Base-by-base conservation (phyloP, 2,888 invertebrate species). In the Drosophila nr. perissopoda region DNA sequence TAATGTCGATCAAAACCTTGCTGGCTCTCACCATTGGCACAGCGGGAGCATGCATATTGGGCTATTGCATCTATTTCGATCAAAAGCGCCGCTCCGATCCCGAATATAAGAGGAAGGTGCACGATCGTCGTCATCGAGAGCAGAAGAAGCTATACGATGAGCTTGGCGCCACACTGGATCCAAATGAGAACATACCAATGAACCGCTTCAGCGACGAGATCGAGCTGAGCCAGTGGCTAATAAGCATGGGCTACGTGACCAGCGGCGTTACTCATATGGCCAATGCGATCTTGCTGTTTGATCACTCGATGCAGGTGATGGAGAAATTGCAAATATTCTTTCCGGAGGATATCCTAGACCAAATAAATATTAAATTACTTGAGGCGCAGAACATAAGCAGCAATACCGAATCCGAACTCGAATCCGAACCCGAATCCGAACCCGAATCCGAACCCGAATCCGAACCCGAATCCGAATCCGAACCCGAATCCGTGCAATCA, bases 41-140 rank as follows among this genome's bases (percentile, higher is more conserved):
- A 0, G 69, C 69, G 3, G 38, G 67, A 2, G 80, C 65, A 7
- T 13, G 63, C 1, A n/a, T 75, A 0, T 4, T 80, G 4, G 70
- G 67, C 18, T 75, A 65, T 36, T 83, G 83, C 53, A 48, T 82
- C 4, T 83, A 83, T n/a, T 83, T 53, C 2, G 82, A 83, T 38
- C 51, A 53, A 4, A 80, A 80, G 57, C 80, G 83, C 29, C 77
- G 74, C 16, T 33, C 53, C 0, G 72, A 80, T 56, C 83, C 80
- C 16, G 61, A 73, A 0, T 83, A 82, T 34, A 73, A 51, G 6
- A 38, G 31, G 0, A 80, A 77, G 25, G 42, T 83, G 11, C 74
- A 65, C 49, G 18, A 67, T 4, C 81, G 81, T 0, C 76, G 74
- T 0, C 65, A 51, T 18, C 42, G 29, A 0, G 4, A 56, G 1